Conservation (phyloP, 2,888 invertebrate species). For the Antheraea yamamai region DNA sequence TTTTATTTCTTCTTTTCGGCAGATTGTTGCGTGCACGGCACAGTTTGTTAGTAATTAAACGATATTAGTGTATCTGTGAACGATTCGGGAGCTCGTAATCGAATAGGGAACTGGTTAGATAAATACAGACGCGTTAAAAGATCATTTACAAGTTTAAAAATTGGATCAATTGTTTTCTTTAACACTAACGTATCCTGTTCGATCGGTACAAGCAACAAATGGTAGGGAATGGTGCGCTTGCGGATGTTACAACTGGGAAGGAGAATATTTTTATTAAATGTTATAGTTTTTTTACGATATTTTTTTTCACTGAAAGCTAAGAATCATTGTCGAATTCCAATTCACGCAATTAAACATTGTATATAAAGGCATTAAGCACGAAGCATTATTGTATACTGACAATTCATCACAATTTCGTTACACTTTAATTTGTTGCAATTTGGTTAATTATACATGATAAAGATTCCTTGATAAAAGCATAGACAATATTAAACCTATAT, state of each 20-base stretch:
- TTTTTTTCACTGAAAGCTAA: background rate
- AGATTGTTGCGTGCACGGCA: constrained; percentile 17
- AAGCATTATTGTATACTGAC: no score
- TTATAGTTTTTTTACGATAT: no score
- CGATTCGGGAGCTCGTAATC: constrained; percentile 8
- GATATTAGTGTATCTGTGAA: constrained; percentile 10
- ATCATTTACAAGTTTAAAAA: constrained; percentile 1
- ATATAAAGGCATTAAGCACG: no score
- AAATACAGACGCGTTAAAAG: constrained; percentile 12
- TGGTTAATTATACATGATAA: no score
- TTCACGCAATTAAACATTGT: no score
- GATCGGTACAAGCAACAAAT: background rate
- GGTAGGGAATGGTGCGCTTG: background rate
- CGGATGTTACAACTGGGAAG: background rate
- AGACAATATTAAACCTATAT: no score
- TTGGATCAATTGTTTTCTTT: constrained; percentile 11
- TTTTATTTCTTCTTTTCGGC: constrained; percentile 25
- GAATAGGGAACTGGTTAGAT: background rate
- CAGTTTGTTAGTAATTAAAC: constrained; percentile 23
- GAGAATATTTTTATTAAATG: no score
- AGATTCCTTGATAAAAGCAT: no score
- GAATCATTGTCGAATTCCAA: background rate
- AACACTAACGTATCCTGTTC: constrained; percentile 5
- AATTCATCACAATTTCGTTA: no score
- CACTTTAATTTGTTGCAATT: no score